These are phyloP conservation scores for Aurelia aurita complex sp. Pacific DNA, from an alignment of 30 jellyfish, hydroid and myxozoan genomes.

Conservation along the genomic window DNA sequence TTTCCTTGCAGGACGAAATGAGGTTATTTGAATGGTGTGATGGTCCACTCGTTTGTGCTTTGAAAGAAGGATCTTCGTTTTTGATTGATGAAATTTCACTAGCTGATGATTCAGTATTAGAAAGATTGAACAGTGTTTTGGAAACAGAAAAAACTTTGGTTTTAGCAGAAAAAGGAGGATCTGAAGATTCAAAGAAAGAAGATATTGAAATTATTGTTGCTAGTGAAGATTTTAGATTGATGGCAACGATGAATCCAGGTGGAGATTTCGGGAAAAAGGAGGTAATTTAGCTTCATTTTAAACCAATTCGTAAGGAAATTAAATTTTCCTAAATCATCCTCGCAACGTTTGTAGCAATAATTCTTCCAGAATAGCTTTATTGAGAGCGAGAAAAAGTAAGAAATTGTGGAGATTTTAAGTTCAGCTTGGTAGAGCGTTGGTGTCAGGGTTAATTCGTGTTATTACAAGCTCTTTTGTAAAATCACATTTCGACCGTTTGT, in stretches of 20 bases:
- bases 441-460: no score
- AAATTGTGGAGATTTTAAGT: no score
- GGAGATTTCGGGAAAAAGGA: constrained; percentile 99
- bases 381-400: no score
- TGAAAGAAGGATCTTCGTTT: constrained; percentile 88
- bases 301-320: no score
- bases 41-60: constrained; percentile 94
- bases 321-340: no score
- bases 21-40: constrained; percentile 93
- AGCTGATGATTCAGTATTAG: constrained; percentile 99
- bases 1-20: constrained; percentile 47
- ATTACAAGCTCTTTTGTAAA: no score
- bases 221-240: constrained; percentile 63
- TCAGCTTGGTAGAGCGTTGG: no score
- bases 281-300: constrained; percentile 15
- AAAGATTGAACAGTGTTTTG: constrained; percentile 90
- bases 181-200: constrained; percentile 29
- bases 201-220: constrained; percentile 79
- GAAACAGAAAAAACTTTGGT: constrained; percentile 87
- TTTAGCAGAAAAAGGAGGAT: constrained; percentile 91
- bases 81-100: constrained; percentile 96
- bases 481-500: no score
- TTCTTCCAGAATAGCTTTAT: no score
- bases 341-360: no score
- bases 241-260: constrained; percentile 99